Evolutionary conservation across 2,113 vertebrate genomes (phyloP).

Genomic region (Ginglymostoma cirratum): DNA sequence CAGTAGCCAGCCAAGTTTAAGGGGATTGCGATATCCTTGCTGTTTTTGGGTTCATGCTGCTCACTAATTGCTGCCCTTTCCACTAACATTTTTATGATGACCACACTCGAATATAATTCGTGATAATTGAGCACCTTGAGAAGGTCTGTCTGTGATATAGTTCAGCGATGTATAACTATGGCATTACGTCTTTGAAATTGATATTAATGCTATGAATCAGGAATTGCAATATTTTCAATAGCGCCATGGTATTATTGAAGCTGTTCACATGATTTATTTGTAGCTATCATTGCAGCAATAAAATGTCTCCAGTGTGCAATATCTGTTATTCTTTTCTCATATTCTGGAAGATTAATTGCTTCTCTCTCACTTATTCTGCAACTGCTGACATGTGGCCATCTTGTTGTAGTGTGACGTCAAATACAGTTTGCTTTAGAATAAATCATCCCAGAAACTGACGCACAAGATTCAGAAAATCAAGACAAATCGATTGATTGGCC

Average conservation of each 20-base stretch:
- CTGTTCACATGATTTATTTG: background rate
- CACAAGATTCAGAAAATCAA: background rate
- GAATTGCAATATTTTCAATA: slow-evolving; percentile 14
- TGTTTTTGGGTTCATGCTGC: background rate
- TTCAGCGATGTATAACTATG: background rate
- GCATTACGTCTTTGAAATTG: background rate
- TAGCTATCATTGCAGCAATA: background rate
- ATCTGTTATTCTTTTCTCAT: background rate
- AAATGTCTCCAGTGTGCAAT: background rate
- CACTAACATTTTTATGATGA: background rate
- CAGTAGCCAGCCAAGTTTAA: too few relatives aligned
- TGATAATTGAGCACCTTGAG: background rate
- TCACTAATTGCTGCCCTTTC: background rate
- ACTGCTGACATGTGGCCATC: background rate
- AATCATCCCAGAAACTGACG: background rate
- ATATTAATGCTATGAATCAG: slow-evolving; percentile 28
- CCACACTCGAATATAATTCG: background rate
- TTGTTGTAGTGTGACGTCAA: background rate
- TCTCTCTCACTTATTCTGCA: background rate
- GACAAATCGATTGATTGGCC: background rate
- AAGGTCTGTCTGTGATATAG: background rate
- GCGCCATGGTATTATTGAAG: background rate
- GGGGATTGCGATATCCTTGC: background rate
- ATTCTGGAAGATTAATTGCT: background rate
- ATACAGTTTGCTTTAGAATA: background rate